A percentile compares a stretch with the other conserved stretches of the same genome.
Conservation (phyloP, 2,113 vertebrate genomes). For the Kryptolebias marmoratus region DNA sequence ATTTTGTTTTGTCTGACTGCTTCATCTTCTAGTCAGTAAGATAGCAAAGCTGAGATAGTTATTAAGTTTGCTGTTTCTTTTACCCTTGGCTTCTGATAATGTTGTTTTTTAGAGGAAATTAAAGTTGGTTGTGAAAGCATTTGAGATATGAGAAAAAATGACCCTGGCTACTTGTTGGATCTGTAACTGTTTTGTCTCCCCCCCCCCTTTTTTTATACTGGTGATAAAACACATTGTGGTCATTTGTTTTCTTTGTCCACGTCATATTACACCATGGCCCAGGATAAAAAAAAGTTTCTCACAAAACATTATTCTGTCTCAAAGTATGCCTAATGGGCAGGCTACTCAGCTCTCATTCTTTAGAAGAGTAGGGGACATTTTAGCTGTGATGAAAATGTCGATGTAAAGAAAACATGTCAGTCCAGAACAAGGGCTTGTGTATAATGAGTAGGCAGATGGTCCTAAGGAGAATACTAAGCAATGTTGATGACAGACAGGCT, state of each 20-base stretch:
- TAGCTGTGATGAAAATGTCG: conserved; percentile 68
- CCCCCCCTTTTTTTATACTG: conserved; percentile 22
- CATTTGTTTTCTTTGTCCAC: conserved; percentile 59
- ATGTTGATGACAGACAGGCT: conserved; percentile 78
- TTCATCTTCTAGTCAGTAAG: conserved; percentile 52
- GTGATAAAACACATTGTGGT: conserved; percentile 55
- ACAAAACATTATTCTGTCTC: conserved; percentile 56
- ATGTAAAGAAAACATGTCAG: conserved; percentile 79
- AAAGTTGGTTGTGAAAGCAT: conserved; percentile 71
- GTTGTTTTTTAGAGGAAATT: conserved; percentile 79
- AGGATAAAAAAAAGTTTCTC: conserved; percentile 57
- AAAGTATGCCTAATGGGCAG: conserved; percentile 42
- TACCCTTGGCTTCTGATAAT: conserved; percentile 79
- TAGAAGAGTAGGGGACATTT: conserved; percentile 42
- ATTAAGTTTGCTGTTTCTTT: conserved; percentile 73
- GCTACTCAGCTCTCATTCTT: conserved; percentile 28
- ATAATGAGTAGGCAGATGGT: conserved; percentile 76
- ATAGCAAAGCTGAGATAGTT: conserved; percentile 66
- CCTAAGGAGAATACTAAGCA: conserved; percentile 82
- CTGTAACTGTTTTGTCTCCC: conserved; percentile 48
- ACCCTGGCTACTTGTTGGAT: conserved; percentile 36
- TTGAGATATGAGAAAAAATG: conserved; percentile 66
- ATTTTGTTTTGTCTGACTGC: conserved; percentile 68
- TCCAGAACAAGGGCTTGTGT: conserved; percentile 73
- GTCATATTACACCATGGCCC: conserved; percentile 51